Percentiles rank a stretch among this genome's conserved stretches.
These are phyloP conservation scores for Gila orcuttii DNA, from an alignment of 2,113 vertebrate species.

Conservation along the genomic window DNA sequence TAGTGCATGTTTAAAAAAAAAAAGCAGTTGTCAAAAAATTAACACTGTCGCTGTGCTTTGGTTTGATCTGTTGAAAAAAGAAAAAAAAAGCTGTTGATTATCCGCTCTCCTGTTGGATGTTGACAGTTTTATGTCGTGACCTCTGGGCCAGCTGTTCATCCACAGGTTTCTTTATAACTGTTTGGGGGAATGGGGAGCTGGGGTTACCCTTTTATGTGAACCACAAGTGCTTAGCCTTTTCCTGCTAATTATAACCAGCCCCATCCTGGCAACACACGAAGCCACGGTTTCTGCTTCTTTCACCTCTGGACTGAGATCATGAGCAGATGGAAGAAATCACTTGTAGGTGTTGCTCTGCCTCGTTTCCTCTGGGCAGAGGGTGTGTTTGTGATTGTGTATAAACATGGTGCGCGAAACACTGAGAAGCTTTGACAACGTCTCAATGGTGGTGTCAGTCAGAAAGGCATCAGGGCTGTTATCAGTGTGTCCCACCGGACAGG, in stretches of 20 bases:
- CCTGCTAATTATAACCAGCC: slow-evolving; percentile 27
- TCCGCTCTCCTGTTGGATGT: neutral
- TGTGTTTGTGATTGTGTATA: slow-evolving; percentile 34
- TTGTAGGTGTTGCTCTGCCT: slow-evolving; percentile 33
- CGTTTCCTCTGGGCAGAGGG: slow-evolving; percentile 2
- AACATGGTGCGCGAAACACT: neutral
- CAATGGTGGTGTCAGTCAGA: slow-evolving; percentile 22
- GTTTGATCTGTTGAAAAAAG: too few relatives aligned
- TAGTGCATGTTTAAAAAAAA: neutral
- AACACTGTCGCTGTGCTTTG: neutral
- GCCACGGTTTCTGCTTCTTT: slow-evolving; percentile 38
- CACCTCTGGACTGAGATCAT: slow-evolving; percentile 19
- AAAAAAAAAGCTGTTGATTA: neutral
- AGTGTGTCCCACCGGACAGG: slow-evolving; percentile 50
- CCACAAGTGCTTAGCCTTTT: slow-evolving; percentile 31
- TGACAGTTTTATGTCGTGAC: slow-evolving; percentile 28
- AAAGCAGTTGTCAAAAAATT: neutral
- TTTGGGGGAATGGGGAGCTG: slow-evolving; percentile 24
- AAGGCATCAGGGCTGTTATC: slow-evolving; percentile 46
- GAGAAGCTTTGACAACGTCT: neutral
- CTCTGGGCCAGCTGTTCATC: slow-evolving; percentile 26
- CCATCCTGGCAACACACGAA: slow-evolving; percentile 8
- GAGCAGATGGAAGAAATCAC: slow-evolving; percentile 35
- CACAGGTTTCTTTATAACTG: slow-evolving; percentile 13
- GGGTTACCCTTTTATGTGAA: slow-evolving; percentile 26